Base-by-base conservation (phyloP, 2,888 invertebrate genomes). In the Trachelus troglodyta region DNA sequence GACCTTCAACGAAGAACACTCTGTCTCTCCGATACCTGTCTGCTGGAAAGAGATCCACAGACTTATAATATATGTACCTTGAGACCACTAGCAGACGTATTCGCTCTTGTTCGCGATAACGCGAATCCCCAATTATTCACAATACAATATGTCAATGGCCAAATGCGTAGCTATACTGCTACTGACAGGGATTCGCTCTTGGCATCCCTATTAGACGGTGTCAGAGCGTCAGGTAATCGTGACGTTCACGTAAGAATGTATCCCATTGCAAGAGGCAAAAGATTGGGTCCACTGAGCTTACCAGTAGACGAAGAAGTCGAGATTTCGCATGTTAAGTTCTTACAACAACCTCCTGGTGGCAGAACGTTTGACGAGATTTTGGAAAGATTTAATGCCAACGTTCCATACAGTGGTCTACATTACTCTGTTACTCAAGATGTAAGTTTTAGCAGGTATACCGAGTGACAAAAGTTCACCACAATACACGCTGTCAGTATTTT, bases 251-350 rank as follows among this genome's bases (percentile, higher is more conserved):
- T 99, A 30, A 96, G 97, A 79, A 98, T 98, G 93, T 94, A 94
- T 79, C 94, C 94, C 68, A 97, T 98, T 33, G 95, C 97, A 75
- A 94, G 98, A 80, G 98, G 98, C 0, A 96, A 96, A 89, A 94
- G 99, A 79, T 94, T 98, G 81, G 97, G 98, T 34, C 99, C 99
- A 11, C 93, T 98, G 78, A 96, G 96, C 89, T 95, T 96, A 81
- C 95, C 96, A 1, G 97, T 99, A 1, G 99, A 99, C 88, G 99
- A 99, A 92, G 99, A 99, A 92, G 96, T 98, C 0, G 99, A 99
- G 92, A 96, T 96, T 79, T 95, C 96, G 87, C 97, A 98, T 85
- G 94, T 98, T 80, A 96, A 97, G 93, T 95, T 96, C 87, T 92
- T 96, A 69, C 94, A 95, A 85, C 94, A 94, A 85, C 94, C 94